Base-by-base conservation (phyloP, 2,797 vertebrate species). In the Hydrocynus forskahlii region DNA sequence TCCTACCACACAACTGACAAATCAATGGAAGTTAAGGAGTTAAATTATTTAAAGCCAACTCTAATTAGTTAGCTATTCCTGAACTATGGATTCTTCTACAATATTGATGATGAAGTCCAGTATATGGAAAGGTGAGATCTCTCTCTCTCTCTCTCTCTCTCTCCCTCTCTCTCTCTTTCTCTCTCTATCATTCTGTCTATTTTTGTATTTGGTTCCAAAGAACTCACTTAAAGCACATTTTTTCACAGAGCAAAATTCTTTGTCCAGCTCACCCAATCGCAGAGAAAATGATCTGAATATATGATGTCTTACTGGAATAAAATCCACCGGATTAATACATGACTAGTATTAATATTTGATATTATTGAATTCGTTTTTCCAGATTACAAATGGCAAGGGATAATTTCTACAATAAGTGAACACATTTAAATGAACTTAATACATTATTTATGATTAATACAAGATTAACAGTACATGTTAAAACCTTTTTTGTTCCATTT, bases 1-100 rank as follows among this genome's bases (percentile, higher is more conserved):
- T 96, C 94, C 89, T 95, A 94, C 95, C 94, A 95, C 96, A 93
- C 95, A 97, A 97, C 96, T 97, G 95, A 95, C 95, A 93, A 96
- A 99, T 99, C 98, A 96, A 99, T 99, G 96, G 95, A 96, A 97
- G 97, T 98, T 98, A 98, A 97, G 94, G 97, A 97, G 96, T 97
- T 99, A 96, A 99, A 99, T 99, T 97, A 99, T 99, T 99, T 98
- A 99, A 97, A 95, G 94, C 95, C 90, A 94, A 92, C 95, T 97
- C 97, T 99, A 99, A 99, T 99, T 99, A 99, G 97, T 97, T 95
- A 92, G 95, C 95, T 96, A 94, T 95, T 97, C 96, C 95, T 95
- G 95, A 97, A 93, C 95, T 96, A 98, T 98, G 94, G 95, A 97
- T 98, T 94, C 93, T 89, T 94, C 95, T 95, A 96, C 92, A 95